These are phyloP conservation scores for Phortica magna DNA, from an alignment of 2,888 invertebrate genomes.

Conservation along the genomic window DNA sequence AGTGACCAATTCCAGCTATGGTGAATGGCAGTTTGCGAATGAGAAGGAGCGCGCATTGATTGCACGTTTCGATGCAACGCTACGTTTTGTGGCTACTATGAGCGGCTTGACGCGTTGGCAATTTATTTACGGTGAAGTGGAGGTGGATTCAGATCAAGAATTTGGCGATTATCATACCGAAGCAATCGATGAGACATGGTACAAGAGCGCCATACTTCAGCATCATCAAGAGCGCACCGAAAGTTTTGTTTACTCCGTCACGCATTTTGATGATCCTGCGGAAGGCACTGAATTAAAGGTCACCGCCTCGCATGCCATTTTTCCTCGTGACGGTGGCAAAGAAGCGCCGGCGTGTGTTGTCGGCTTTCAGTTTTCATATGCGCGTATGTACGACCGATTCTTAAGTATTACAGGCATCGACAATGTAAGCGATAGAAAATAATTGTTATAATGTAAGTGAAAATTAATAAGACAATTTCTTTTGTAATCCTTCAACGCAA, in stretches of 20 bases:
- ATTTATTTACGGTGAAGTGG: slow-evolving; percentile 83
- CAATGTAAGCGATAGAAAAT: slow-evolving; percentile 69
- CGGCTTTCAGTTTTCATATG: slow-evolving; percentile 90
- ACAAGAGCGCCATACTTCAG: slow-evolving; percentile 92
- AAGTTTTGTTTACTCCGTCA: slow-evolving; percentile 88
- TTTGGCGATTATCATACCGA: slow-evolving; percentile 87
- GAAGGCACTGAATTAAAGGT: slow-evolving; percentile 82
- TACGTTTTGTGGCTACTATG: slow-evolving; percentile 92
- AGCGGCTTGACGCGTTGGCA: slow-evolving; percentile 94
- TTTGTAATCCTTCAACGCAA: background rate
- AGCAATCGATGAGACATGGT: slow-evolving; percentile 94
- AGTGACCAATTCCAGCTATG: slow-evolving; percentile 81
- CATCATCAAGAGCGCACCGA: slow-evolving; percentile 85
- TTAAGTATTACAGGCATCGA: slow-evolving; percentile 82
- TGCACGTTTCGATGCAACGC: slow-evolving; percentile 84
- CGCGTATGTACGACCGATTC: slow-evolving; percentile 84
- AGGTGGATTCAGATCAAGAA: slow-evolving; percentile 79
- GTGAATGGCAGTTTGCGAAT: slow-evolving; percentile 80
- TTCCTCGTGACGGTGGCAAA: slow-evolving; percentile 86
- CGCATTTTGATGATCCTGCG: slow-evolving; percentile 79
- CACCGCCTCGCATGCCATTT: slow-evolving; percentile 91
- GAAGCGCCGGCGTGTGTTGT: slow-evolving; percentile 93
- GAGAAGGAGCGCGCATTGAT: slow-evolving; percentile 81
- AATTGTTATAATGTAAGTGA: no score
- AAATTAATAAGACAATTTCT: background rate